A percentile compares a stretch with the other conserved stretches of the same genome.
Conservation (phyloP, 2,888 invertebrate species). For the Acrobasis consociella region DNA sequence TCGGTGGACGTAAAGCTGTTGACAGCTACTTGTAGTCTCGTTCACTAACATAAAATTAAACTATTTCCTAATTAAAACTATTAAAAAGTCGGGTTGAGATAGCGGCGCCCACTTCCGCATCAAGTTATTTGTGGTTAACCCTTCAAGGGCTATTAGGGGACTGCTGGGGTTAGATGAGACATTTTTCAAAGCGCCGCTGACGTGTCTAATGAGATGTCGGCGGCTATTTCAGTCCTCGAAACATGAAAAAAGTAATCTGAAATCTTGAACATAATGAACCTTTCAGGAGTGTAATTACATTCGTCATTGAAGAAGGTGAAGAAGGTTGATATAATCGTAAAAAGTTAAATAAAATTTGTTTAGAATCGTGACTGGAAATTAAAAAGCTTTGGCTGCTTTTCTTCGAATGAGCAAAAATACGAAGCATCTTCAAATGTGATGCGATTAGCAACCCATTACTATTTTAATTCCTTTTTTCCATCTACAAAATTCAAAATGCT, state of each 20-base stretch:
- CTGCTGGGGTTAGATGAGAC: conserved; percentile 79
- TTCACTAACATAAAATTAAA: conserved; percentile 72
- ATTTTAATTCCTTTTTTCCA: too few species aligned
- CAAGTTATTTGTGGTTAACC: conserved; percentile 79
- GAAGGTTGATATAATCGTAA: too few species aligned
- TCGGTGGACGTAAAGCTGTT: conserved; percentile 46
- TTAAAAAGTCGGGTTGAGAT: conserved; percentile 68
- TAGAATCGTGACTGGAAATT: too few species aligned
- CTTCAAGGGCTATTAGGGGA: conserved; percentile 78
- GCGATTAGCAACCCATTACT: too few species aligned
- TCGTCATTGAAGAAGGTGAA: background rate
- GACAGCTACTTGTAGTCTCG: conserved; percentile 48
- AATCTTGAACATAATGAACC: conserved; percentile 48
- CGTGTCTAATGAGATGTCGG: conserved; percentile 80
- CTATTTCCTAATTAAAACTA: conserved; percentile 82
- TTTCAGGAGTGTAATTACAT: conserved; percentile 23
- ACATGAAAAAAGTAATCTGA: conserved; percentile 45
- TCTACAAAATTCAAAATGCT: too few species aligned
- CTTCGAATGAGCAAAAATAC: too few species aligned
- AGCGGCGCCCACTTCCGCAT: conserved; percentile 74
- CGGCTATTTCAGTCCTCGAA: conserved; percentile 70
- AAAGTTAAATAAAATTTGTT: too few species aligned
- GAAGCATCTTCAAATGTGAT: too few species aligned
- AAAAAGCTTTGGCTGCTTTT: too few species aligned
- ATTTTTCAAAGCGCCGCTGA: conserved; percentile 79